Evolutionary conservation across 2,113 vertebrate genomes (phyloP).

Genomic region (Ptilonorhynchus violaceus): DNA sequence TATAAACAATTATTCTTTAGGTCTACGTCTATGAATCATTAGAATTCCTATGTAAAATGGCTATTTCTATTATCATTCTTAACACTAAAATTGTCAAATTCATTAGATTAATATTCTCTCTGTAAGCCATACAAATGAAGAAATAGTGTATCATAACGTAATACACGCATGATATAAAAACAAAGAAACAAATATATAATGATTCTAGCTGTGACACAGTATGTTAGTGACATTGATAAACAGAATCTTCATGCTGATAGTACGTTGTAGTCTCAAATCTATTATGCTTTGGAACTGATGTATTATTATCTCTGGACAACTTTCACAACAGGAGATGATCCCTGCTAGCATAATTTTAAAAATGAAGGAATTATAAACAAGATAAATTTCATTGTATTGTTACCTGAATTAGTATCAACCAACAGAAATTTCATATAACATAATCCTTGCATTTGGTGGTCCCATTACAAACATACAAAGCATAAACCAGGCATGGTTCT

Average conservation of each 20-base stretch:
- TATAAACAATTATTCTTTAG: not conserved
- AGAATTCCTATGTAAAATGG: not conserved
- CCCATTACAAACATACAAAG: conserved; percentile 21
- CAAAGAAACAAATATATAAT: conserved; percentile 68
- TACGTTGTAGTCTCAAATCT: conserved; percentile 68
- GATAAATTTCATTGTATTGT: conserved; percentile 46
- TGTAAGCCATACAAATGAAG: not conserved
- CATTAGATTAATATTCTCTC: conserved; percentile 14
- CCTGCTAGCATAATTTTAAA: conserved; percentile 62
- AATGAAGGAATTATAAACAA: conserved; percentile 73
- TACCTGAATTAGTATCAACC: conserved; percentile 66
- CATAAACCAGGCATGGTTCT: conserved; percentile 1
- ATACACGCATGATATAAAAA: conserved; percentile 54
- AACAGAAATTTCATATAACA: conserved; percentile 26
- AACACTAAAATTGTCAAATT: conserved; percentile 34
- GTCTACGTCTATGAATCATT: not conserved
- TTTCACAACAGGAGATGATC: conserved; percentile 72
- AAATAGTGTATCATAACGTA: conserved; percentile 44
- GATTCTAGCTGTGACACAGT: conserved; percentile 73
- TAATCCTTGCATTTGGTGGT: not conserved
- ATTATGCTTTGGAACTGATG: conserved; percentile 70
- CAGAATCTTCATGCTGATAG: conserved; percentile 57
- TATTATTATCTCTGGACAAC: conserved; percentile 75
- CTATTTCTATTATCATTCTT: not conserved
- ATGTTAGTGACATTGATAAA: conserved; percentile 60